Conservation (phyloP, 2,113 vertebrate species). For the Syrrhaptes paradoxus region DNA sequence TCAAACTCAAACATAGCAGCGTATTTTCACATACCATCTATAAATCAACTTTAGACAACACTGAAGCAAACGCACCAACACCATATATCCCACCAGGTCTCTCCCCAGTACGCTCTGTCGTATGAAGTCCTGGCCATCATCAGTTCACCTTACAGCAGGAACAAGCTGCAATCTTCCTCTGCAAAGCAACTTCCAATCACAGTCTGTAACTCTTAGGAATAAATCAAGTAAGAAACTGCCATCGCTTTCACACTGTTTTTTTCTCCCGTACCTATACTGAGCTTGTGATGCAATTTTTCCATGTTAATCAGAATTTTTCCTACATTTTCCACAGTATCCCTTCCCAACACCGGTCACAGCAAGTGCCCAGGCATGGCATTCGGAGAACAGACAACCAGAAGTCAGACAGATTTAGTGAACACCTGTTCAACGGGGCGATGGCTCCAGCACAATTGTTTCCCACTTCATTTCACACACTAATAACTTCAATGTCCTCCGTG, state of each 20-base stretch:
- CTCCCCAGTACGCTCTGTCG: not conserved
- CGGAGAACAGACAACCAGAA: not conserved
- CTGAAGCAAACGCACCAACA: not conserved
- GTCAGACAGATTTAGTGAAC: conserved; percentile 55
- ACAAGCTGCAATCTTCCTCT: conserved; percentile 11
- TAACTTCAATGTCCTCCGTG: conserved; percentile 36
- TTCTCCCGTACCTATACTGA: not conserved
- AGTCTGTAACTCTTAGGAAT: not conserved
- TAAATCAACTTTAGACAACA: conserved; percentile 27
- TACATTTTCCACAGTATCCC: not conserved
- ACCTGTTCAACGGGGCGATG: conserved; percentile 55
- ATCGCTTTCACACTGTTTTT: not conserved
- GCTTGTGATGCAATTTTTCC: not conserved
- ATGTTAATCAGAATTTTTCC: not conserved
- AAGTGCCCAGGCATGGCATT: not conserved
- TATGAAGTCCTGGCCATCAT: not conserved
- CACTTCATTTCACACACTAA: conserved; percentile 68
- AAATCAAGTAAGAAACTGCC: not conserved
- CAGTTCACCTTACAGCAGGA: not conserved
- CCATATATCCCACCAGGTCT: not conserved
- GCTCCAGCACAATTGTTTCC: conserved; percentile 53
- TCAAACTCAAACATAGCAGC: not conserved
- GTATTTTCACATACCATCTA: not conserved
- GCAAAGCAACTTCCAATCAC: conserved; percentile 2
- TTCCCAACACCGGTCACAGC: not conserved